These are phyloP conservation scores for Burhinus oedicnemus DNA, from an alignment of 2,113 vertebrate genomes.

Conservation along the genomic window DNA sequence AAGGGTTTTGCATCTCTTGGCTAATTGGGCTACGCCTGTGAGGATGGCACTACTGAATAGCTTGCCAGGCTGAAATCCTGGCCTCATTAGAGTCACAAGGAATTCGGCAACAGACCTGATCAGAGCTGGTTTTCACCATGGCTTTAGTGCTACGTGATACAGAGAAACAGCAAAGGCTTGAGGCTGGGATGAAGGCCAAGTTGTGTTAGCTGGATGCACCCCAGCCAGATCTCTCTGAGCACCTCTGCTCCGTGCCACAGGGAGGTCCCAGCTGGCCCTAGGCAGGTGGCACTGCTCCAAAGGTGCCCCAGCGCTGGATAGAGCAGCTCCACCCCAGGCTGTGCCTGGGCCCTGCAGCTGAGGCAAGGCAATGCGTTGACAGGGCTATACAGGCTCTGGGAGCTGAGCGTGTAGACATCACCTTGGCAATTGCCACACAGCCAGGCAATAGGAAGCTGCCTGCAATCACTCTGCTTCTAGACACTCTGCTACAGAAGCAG, in stretches of 20 bases:
- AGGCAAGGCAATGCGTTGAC: background rate
- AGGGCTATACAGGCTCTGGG: background rate
- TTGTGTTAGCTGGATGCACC: rapidly evolving
- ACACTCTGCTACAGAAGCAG: background rate
- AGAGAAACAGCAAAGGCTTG: background rate
- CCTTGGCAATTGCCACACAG: background rate
- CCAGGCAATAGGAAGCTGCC: background rate
- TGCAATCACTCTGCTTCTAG: background rate
- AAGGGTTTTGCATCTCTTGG: background rate
- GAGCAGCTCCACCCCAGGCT: rapidly evolving
- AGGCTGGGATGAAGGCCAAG: background rate
- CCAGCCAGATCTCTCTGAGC: background rate
- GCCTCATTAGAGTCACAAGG: background rate
- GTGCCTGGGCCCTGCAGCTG: background rate
- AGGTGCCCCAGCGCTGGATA: background rate
- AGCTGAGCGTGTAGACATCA: background rate
- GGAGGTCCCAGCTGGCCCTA: background rate
- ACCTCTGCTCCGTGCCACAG: background rate
- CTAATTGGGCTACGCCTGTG: background rate
- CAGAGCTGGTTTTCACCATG: background rate
- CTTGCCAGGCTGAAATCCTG: background rate
- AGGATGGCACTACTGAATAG: background rate
- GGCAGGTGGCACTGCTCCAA: background rate
- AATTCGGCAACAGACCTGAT: background rate
- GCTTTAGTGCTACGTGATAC: background rate